phyloP scores from a whole-genome alignment of 2,797 vertebrate species.

The Scyliorhinus canicula region DNA sequence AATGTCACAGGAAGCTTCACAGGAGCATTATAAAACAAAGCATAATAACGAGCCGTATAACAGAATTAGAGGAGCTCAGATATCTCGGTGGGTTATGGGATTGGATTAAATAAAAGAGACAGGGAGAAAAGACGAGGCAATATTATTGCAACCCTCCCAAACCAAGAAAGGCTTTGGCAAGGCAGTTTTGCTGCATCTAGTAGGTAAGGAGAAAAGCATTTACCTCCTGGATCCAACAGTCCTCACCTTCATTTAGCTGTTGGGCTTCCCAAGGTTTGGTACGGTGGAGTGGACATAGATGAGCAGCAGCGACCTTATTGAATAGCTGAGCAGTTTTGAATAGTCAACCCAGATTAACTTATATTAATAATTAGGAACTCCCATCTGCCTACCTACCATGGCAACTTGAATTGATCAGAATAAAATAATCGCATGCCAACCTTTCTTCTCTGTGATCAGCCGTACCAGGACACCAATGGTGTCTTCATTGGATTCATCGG shows the following conservation, averaged over 20 bases:
- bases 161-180: background rate
- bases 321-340: background rate
- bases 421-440: constrained; percentile 49
- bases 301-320: background rate
- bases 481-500: constrained; percentile 85
- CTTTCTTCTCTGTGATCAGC: constrained; percentile 92
- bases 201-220: background rate
- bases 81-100: background rate
- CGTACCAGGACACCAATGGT: constrained; percentile 88
- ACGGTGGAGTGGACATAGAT: background rate
- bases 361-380: background rate
- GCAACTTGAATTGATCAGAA: background rate
- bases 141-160: background rate
- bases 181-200: background rate
- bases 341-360: background rate
- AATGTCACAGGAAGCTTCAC: background rate
- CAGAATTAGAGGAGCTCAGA: background rate
- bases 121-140: background rate
- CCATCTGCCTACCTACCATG: background rate
- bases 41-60: background rate
- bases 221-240: background rate
- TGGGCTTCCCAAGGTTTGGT: background rate
- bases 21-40: background rate
- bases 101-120: background rate
- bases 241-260: background rate